Conservation (phyloP, 1,140 invertebrate species). For the Chionoecetes opilio region DNA sequence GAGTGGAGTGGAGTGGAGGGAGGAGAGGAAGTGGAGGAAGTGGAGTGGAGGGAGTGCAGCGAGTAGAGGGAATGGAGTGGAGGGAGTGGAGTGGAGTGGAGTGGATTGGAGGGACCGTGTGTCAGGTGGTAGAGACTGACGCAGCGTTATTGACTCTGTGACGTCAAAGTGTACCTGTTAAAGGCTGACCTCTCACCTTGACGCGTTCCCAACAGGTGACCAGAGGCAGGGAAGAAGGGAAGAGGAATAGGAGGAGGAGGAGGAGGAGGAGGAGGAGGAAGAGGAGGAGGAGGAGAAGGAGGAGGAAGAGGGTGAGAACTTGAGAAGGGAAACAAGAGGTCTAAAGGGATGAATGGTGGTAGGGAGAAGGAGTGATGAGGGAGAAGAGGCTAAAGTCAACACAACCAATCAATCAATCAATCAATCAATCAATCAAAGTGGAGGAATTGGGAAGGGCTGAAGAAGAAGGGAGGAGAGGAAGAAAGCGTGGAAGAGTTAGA, state of each 20-base stretch:
- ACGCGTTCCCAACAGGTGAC: neutral
- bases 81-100: neutral
- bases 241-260: neutral
- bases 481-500: neutral
- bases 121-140: neutral
- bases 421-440: too few relatives aligned
- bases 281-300: neutral
- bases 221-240: neutral
- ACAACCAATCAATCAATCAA: too few relatives aligned
- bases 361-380: neutral
- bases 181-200: conserved; percentile 6
- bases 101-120: too few relatives aligned
- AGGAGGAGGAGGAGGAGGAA: neutral
- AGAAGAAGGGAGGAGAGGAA: neutral
- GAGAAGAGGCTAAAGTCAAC: neutral
- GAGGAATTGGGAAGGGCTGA: too few relatives aligned
- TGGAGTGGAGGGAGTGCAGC: too few relatives aligned
- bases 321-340: neutral
- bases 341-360: neutral
- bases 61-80: too few relatives aligned
- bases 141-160: neutral
- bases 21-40: too few relatives aligned
- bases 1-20: too few relatives aligned
- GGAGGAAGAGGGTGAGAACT: neutral
- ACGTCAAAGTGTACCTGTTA: conserved; percentile 7